These are phyloP conservation scores for Meiosimyza platycephala DNA, from an alignment of 2,888 invertebrate genomes.

Conservation along the genomic window DNA sequence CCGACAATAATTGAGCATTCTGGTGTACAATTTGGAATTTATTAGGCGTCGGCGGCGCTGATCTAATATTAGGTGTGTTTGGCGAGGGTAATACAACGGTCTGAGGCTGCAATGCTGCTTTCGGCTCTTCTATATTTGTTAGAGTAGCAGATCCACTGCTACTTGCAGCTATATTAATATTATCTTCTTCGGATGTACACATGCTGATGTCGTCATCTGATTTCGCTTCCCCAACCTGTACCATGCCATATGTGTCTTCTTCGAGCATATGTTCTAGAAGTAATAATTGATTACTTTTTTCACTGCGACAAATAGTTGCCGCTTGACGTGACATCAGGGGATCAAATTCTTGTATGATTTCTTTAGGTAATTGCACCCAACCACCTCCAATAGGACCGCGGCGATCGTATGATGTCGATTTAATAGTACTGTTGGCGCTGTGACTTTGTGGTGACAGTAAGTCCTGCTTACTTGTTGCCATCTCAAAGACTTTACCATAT, in stretches of 20 bases:
- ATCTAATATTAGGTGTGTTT: constrained; percentile 8
- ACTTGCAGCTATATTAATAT: constrained; percentile 46
- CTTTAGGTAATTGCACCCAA: constrained; percentile 54
- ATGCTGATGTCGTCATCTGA: constrained; percentile 68
- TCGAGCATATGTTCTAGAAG: constrained; percentile 76
- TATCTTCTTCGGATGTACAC: constrained; percentile 68
- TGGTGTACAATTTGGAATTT: constrained; percentile 61
- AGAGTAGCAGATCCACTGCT: constrained; percentile 6
- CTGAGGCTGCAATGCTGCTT: constrained; percentile 23
- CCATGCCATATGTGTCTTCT: constrained; percentile 76
- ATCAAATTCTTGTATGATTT: constrained; percentile 81
- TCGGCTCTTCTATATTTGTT: constrained; percentile 24
- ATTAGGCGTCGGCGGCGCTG: constrained; percentile 40
- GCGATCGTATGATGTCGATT: constrained; percentile 38
- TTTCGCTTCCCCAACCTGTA: constrained; percentile 62
- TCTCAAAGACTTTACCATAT: constrained; percentile 64
- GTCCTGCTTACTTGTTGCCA: constrained; percentile 58
- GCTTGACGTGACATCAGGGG: constrained; percentile 67
- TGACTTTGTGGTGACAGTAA: constrained; percentile 54
- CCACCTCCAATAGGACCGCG: constrained; percentile 55
- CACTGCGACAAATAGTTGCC: constrained; percentile 55
- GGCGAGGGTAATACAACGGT: constrained; percentile 44
- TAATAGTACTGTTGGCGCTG: constrained; percentile 16
- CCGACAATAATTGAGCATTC: constrained; percentile 59
- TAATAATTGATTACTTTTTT: constrained; percentile 73